Conservation (phyloP, 2,797 vertebrate species). For the Dryobates pubescens region DNA sequence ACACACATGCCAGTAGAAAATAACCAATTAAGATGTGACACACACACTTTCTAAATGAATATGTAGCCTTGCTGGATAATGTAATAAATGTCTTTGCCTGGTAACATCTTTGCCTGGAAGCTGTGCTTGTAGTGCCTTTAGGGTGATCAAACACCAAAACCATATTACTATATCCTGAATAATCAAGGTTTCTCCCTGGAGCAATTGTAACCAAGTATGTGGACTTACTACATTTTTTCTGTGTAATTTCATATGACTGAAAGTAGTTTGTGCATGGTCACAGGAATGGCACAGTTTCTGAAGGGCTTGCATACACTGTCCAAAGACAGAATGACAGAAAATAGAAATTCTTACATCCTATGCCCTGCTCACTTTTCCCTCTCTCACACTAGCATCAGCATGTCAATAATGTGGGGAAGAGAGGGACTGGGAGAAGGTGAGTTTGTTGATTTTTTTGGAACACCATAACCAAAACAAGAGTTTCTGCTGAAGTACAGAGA, state of each 20-base stretch:
- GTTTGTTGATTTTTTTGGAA: background rate
- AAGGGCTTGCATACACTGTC: background rate
- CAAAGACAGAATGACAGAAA: background rate
- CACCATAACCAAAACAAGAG: background rate
- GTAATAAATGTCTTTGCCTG: too few species aligned
- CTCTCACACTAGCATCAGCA: background rate
- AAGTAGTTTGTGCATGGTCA: background rate
- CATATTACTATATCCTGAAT: background rate
- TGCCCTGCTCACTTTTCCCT: accelerated
- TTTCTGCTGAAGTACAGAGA: background rate
- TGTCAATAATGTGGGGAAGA: background rate
- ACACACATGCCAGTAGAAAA: too few species aligned
- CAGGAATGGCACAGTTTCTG: background rate
- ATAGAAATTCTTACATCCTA: background rate
- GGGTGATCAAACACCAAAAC: too few species aligned
- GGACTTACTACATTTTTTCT: background rate
- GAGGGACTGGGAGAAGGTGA: background rate
- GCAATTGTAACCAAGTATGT: background rate
- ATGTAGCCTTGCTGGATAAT: too few species aligned
- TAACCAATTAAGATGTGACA: too few species aligned
- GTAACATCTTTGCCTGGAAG: too few species aligned
- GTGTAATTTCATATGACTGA: background rate
- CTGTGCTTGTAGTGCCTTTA: too few species aligned
- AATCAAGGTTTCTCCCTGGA: background rate
- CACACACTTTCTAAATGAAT: too few species aligned